These are phyloP conservation scores for Bombus superbus DNA, from an alignment of 1,140 invertebrate genomes.

Conservation along the genomic window DNA sequence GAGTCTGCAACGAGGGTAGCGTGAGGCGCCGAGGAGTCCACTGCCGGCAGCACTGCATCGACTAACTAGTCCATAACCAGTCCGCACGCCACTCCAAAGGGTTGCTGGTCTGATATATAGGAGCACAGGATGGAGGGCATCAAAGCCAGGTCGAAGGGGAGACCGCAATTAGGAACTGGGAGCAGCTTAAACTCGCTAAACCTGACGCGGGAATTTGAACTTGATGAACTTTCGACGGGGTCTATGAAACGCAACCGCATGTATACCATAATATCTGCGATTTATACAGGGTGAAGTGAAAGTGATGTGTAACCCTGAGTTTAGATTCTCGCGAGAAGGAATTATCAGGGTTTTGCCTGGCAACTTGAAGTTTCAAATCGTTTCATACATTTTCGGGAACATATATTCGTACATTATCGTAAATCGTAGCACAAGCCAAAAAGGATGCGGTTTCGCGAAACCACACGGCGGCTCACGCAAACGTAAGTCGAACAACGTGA, in stretches of 20 bases:
- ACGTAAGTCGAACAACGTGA: no score
- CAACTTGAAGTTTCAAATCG: no score
- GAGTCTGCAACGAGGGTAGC: slow-evolving; percentile 66
- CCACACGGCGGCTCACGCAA: no score
- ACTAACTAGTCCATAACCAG: slow-evolving; percentile 65
- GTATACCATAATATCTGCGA: neutral
- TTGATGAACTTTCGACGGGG: slow-evolving; percentile 19
- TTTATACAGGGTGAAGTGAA: neutral
- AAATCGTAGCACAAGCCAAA: no score
- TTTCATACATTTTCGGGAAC: no score
- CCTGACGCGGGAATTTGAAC: slow-evolving; percentile 42
- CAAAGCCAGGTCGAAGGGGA: neutral
- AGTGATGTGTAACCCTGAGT: neutral
- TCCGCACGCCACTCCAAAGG: slow-evolving; percentile 54
- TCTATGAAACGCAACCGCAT: neutral
- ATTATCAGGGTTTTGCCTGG: no score
- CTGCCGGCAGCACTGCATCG: slow-evolving; percentile 48
- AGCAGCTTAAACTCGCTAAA: slow-evolving; percentile 37
- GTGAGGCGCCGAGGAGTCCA: slow-evolving; percentile 74
- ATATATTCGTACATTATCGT: no score
- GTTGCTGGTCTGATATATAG: slow-evolving; percentile 26
- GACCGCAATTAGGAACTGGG: slow-evolving; percentile 29
- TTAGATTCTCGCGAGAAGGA: neutral
- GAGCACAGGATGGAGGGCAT: neutral
- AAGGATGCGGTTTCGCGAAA: no score